Evolutionary conservation across 2,797 vertebrate species (phyloP), one percentile per base, ranked within the genome.

Genomic region (Ceyx erithaca): DNA sequence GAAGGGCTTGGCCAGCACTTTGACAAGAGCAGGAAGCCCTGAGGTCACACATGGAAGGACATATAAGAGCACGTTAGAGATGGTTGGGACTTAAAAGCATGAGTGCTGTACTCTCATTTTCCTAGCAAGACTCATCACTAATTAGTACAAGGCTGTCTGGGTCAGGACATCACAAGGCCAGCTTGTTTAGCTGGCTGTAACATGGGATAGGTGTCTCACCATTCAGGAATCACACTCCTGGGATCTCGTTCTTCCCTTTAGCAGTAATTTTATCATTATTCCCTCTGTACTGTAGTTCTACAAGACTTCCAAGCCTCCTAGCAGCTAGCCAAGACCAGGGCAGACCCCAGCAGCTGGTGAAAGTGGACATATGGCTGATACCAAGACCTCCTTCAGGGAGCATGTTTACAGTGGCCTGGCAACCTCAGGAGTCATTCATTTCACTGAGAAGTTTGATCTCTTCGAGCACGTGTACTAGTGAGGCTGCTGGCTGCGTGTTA

Each of bases 1-100:
- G 8, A 14, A 54, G 21, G 31, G 35, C 10, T 62, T 14, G 54
- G 77, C 28, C 35, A 59, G 48, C 2, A 1, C 51, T 85, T 71
- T 58, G 30, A 63, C 40, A 40, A 66, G 55, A 71, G 31, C 19
- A 51, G 0, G 0, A 75, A 19, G 14, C 30, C 21, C 1, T 10
- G 21, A 1, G 6, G 14, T 45, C 6, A 10, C 40, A 43, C 1
- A 1, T 73, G 85, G 43, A 63, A 14, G 31, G 13, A n/a, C 0
- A 0, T 23, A 59, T 45, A 40, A n/a, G 7, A 63, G 5, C 64
- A 76, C 19, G 0, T 43, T 63, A 63, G 8, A 18, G 26, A 12
- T 8, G 8, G 15, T 63, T 87, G 87, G 30, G 41, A 58, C 19
- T 30, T 75, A 68, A 84, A 91, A 80, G 15, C 4, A 14, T 26